These are phyloP conservation scores for Drosophila robusta DNA, from an alignment of 2,888 invertebrate genomes.

Conservation along the genomic window DNA sequence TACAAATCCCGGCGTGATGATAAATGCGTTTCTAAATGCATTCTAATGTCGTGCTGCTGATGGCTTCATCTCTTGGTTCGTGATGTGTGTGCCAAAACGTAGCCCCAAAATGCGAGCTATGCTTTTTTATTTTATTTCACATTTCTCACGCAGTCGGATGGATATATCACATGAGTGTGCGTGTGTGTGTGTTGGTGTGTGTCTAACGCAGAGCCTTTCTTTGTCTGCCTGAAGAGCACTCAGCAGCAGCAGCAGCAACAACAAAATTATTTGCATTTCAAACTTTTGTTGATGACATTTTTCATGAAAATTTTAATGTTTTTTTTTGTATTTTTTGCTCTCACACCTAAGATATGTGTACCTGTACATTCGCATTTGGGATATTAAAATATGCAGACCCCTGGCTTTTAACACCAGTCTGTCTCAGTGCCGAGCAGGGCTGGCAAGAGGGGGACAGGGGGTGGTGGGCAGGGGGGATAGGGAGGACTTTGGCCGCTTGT, in stretches of 20 bases:
- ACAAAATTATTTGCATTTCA: slow-evolving; percentile 75
- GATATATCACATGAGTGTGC: slow-evolving; percentile 39
- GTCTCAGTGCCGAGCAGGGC: slow-evolving; percentile 13
- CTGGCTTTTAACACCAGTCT: slow-evolving; percentile 70
- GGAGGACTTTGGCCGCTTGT: slow-evolving; percentile 42
- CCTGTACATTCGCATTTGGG: slow-evolving; percentile 65
- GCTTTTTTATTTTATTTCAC: slow-evolving; percentile 33
- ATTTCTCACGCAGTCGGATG: slow-evolving; percentile 51
- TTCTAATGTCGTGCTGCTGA: slow-evolving; percentile 64
- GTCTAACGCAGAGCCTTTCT: slow-evolving; percentile 57
- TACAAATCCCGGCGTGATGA: slow-evolving; percentile 65
- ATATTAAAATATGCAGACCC: slow-evolving; percentile 80
- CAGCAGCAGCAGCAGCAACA: slow-evolving; percentile 35
- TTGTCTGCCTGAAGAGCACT: slow-evolving; percentile 74
- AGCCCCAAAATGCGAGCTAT: slow-evolving; percentile 59
- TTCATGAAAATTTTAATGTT: slow-evolving; percentile 80
- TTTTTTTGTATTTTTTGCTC: slow-evolving; percentile 34
- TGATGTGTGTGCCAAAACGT: slow-evolving; percentile 53
- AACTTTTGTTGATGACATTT: slow-evolving; percentile 82
- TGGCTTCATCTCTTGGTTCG: slow-evolving; percentile 32
- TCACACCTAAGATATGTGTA: slow-evolving; percentile 37
- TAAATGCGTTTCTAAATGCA: slow-evolving; percentile 81
- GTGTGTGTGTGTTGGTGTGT: slow-evolving; percentile 37
- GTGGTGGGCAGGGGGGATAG: not conserved
- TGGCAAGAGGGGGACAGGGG: not conserved